Base-by-base conservation (phyloP, 2,113 vertebrate genomes). In the Triplophysa tibetana region DNA sequence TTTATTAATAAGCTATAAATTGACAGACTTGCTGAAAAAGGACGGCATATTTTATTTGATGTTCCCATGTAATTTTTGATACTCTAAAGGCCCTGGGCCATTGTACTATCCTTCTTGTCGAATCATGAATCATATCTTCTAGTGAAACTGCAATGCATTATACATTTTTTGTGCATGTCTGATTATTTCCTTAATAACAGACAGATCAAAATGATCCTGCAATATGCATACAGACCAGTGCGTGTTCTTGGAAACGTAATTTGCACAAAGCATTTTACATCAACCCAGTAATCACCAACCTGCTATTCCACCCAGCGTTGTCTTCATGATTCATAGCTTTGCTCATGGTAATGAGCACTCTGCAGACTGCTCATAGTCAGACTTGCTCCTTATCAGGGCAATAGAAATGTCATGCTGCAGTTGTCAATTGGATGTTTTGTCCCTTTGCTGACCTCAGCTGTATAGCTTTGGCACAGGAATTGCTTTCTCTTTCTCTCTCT, bases 311-410 rank as follows among this genome's bases (percentile, higher is more conserved):
- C 68, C 50, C 16, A 4, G n/a, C 7, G n/a, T 21, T 56, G 19
- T 38, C 24, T 58, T 45, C 23, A 21, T 67, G 70, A 81, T 68
- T 68, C 79, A 80, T 58, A 58, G 45, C 19, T 29, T 41, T 56
- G 14, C 33, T 8, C 52, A 8, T 19, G 11, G 63, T 67, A 69
- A 80, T 24, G 12, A 60, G 70, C 62, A 23, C 38, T 50, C 33
- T 38, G 6, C 41, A 33, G 52, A 16, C 43, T 60, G 9, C 72
- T 81, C 50, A 41, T 17, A 56, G n/a, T 50, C 21, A 45, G 78
- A 52, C 45, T 56, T 23, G n/a, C 62, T 75, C 52, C 21, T 63
- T 79, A 79, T 72, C 75, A 52, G 41, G 17, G 58, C 60, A 48
- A 24, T 23, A 8, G 17, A 45, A 29, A 45, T 65, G 75, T 77